Percentiles rank a stretch among this genome's conserved stretches.
Evolutionary conservation across 2,888 invertebrate genomes (phyloP).

Genomic region (Lasioglossum zephyrum): DNA sequence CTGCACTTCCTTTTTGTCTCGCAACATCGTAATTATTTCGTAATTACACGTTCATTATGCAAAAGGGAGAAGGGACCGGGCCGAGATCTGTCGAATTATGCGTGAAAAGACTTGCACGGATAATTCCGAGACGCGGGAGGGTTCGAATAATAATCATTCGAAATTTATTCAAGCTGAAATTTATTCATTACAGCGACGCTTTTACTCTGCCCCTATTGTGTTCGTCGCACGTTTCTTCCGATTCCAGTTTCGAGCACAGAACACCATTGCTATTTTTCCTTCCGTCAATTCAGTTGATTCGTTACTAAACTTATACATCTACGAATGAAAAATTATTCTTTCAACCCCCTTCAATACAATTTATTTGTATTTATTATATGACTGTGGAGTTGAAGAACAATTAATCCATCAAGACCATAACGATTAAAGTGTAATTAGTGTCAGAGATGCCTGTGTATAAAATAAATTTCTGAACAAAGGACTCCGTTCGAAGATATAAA

Average conservation of each 20-base stretch:
- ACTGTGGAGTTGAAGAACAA: neutral
- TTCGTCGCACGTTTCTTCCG: neutral
- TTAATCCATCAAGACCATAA: neutral
- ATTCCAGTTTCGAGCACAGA: neutral
- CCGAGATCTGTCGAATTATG: constrained; percentile 29
- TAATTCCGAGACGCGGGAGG: constrained; percentile 11
- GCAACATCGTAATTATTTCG: constrained; percentile 67
- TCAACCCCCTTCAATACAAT: too few relatives aligned
- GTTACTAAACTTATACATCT: too few relatives aligned
- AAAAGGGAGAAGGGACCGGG: constrained; percentile 8
- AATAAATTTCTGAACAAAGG: neutral
- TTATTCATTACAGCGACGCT: constrained; percentile 1
- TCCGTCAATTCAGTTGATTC: neutral
- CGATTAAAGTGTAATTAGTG: neutral
- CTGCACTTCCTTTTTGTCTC: constrained; percentile 41
- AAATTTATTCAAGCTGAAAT: neutral
- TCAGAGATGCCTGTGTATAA: neutral
- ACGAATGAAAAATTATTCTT: neutral
- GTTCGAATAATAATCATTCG: constrained; percentile 33
- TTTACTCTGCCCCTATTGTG: neutral
- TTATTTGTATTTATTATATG: too few relatives aligned
- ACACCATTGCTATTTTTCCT: neutral
- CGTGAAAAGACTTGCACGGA: constrained; percentile 30
- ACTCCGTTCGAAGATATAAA: neutral
- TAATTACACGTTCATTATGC: constrained; percentile 70